Percentiles rank a stretch among this genome's conserved stretches.
These are phyloP conservation scores for Leptarthrus brevirostris DNA, from an alignment of 2,888 invertebrate genomes.

Conservation along the genomic window DNA sequence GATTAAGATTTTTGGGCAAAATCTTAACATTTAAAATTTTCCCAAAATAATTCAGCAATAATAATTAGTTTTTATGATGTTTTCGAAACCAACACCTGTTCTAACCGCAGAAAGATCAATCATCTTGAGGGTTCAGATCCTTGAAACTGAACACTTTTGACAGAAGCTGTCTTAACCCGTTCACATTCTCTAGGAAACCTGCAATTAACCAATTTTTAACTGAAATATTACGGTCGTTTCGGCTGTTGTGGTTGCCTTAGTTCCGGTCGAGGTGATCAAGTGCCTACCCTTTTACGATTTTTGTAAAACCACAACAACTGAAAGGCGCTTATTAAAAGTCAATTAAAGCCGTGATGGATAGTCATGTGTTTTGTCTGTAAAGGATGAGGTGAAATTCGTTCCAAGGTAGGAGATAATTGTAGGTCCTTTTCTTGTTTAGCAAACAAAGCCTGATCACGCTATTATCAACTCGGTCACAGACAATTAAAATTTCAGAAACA, in stretches of 20 bases:
- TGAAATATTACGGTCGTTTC: slow-evolving; percentile 10
- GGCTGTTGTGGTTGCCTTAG: slow-evolving; percentile 10
- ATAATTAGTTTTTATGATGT: no score
- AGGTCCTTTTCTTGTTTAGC: background rate
- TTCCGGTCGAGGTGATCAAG: slow-evolving; percentile 31
- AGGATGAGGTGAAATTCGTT: background rate
- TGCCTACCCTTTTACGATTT: background rate
- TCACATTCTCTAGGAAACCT: background rate
- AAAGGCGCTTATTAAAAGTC: slow-evolving; percentile 25
- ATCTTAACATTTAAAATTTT: no score
- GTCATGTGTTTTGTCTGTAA: background rate
- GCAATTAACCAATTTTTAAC: slow-evolving; percentile 21
- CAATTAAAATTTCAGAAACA: slow-evolving; percentile 34
- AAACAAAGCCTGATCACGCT: slow-evolving; percentile 15
- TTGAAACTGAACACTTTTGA: background rate
- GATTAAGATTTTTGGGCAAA: no score
- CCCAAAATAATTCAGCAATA: no score
- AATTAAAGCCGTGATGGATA: slow-evolving; percentile 1
- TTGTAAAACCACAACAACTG: background rate
- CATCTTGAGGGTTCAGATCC: slow-evolving; percentile 12
- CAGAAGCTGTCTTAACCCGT: background rate
- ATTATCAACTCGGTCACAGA: slow-evolving; percentile 28
- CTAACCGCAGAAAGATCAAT: slow-evolving; percentile 4
- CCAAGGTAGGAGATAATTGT: background rate
- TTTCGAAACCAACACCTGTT: slow-evolving; percentile 23